A percentile compares a stretch with the other conserved stretches of the same genome.
phyloP scores from a whole-genome alignment of 2,888 invertebrate species.

The Galeruca laticollis region DNA sequence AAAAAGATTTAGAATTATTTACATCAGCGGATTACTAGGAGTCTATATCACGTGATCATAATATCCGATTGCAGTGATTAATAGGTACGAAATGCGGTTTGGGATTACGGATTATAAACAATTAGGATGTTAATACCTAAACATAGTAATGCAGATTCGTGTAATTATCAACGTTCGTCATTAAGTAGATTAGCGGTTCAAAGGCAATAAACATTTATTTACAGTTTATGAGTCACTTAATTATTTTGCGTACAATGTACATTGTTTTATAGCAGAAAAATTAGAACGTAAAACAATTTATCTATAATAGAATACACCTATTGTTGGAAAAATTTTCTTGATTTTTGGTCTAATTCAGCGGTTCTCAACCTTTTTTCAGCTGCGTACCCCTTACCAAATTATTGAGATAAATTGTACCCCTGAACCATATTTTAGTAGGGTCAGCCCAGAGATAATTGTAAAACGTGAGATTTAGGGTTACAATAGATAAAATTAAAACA shows the following conservation, averaged over 20 bases:
- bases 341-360: too few species aligned
- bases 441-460: too few species aligned
- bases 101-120: conserved; percentile 21
- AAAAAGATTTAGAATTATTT: conserved; percentile 1
- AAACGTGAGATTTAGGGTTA: too few species aligned
- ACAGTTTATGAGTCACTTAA: conserved; percentile 9
- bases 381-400: too few species aligned
- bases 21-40: conserved; percentile 2
- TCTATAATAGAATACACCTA: too few species aligned
- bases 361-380: too few species aligned
- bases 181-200: conserved; percentile 12
- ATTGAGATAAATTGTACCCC: too few species aligned
- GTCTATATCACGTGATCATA: conserved; percentile 18
- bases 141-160: conserved; percentile 19
- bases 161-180: conserved; percentile 13
- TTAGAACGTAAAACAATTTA: too few species aligned
- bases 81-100: conserved; percentile 21
- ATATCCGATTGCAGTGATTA: conserved; percentile 24
- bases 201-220: conserved; percentile 7
- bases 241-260: not conserved
- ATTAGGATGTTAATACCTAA: conserved; percentile 21
- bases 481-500: too few species aligned
- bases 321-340: too few species aligned
- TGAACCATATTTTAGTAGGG: too few species aligned
- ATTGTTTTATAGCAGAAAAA: not conserved